Conservation (phyloP, 2,797 vertebrate species). For the Chiloscyllium punctatum region DNA sequence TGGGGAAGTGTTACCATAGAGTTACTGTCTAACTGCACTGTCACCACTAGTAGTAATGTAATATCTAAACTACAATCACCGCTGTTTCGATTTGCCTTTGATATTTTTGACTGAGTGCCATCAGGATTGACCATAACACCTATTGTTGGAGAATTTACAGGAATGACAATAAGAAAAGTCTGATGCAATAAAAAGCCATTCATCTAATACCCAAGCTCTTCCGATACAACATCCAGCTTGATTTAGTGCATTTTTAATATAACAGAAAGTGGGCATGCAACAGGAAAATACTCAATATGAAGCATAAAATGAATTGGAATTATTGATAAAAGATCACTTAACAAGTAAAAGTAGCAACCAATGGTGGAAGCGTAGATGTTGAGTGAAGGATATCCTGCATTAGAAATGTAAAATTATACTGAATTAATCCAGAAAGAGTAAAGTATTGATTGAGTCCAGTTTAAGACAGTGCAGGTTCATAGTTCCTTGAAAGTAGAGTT, state of each 20-base stretch:
- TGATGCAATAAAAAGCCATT: background rate
- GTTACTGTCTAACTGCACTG: background rate
- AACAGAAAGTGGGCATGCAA: background rate
- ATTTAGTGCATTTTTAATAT: background rate
- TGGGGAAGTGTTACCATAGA: background rate
- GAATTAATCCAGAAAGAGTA: background rate
- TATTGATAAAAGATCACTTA: background rate
- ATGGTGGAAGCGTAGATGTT: background rate
- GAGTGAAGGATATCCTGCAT: background rate
- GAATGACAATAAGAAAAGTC: background rate
- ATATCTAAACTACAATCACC: background rate
- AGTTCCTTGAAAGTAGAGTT: too few relatives aligned
- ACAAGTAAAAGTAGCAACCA: background rate
- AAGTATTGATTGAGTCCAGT: background rate
- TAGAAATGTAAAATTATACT: background rate
- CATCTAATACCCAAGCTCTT: background rate
- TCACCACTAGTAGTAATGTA: background rate
- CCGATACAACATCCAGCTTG: background rate
- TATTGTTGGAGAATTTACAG: background rate
- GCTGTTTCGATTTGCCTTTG: background rate
- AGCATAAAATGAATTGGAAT: background rate
- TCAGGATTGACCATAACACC: background rate
- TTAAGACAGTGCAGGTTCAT: background rate
- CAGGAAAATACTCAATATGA: background rate
- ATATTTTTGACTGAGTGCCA: background rate